These are phyloP conservation scores for Pachymerium ferrugineum DNA, from an alignment of 2,888 invertebrate genomes.

Conservation along the genomic window DNA sequence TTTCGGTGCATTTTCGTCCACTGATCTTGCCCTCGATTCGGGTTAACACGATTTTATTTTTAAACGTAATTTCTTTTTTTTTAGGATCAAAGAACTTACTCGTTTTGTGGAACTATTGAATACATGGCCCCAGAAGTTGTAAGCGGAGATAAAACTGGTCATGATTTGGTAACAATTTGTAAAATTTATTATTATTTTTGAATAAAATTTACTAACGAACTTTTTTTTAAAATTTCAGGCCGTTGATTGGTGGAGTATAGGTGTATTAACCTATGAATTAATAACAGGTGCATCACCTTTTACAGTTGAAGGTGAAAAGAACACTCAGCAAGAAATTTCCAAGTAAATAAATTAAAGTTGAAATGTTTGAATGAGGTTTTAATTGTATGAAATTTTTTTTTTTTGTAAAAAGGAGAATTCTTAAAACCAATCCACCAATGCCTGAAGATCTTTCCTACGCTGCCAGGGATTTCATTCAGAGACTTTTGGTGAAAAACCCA, in stretches of 20 bases:
- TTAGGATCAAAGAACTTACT: slow-evolving; percentile 76
- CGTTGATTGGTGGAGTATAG: slow-evolving; percentile 99
- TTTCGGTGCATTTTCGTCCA: no score
- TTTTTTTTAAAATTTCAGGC: slow-evolving; percentile 56
- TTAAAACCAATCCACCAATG: slow-evolving; percentile 81
- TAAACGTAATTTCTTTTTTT: slow-evolving; percentile 32
- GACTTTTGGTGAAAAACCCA: slow-evolving; percentile 84
- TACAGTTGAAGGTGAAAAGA: slow-evolving; percentile 88
- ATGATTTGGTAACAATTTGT: slow-evolving; percentile 77
- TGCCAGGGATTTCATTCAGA: slow-evolving; percentile 70
- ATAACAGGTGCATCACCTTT: slow-evolving; percentile 96
- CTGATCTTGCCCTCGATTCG: no score
- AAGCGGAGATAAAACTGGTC: slow-evolving; percentile 78
- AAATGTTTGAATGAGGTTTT: not conserved
- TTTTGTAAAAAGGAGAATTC: slow-evolving; percentile 60
- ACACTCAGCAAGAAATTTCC: slow-evolving; percentile 92
- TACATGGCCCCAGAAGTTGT: slow-evolving; percentile 91
- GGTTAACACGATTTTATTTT: no score
- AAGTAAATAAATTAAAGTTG: slow-evolving; percentile 50
- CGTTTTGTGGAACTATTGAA: slow-evolving; percentile 97
- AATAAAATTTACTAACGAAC: not conserved
- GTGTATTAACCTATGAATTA: slow-evolving; percentile 91
- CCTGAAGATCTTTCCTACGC: slow-evolving; percentile 71
- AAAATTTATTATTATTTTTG: not conserved
- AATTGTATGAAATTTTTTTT: no score